Percentiles rank a stretch among this genome's conserved stretches.
Evolutionary conservation across 2,113 vertebrate genomes (phyloP).

Genomic region (Fregata magnificens): DNA sequence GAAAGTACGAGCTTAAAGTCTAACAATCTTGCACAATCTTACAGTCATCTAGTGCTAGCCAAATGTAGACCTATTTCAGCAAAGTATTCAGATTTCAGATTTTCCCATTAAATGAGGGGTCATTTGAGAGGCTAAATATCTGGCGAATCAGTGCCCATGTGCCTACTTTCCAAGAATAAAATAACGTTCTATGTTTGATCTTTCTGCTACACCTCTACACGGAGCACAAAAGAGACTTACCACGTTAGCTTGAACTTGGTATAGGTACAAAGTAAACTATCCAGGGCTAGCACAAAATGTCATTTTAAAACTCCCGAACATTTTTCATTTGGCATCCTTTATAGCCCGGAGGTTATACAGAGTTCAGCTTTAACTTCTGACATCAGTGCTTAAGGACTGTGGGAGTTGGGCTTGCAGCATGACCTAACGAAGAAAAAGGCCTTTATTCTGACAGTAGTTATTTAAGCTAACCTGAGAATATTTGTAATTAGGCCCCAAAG

Average conservation of each 20-base stretch:
- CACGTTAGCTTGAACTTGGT: neutral
- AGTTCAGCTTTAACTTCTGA: conserved; percentile 27
- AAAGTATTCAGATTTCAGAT: neutral
- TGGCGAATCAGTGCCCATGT: neutral
- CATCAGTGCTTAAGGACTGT: neutral
- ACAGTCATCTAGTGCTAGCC: neutral
- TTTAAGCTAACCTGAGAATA: neutral
- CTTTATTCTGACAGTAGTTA: neutral
- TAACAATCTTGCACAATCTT: neutral
- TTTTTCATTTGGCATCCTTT: neutral
- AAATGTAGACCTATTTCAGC: neutral
- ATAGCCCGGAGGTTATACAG: neutral
- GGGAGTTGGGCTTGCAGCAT: neutral
- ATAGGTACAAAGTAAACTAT: neutral
- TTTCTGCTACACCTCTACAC: neutral
- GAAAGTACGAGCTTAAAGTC: neutral
- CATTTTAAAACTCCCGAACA: neutral
- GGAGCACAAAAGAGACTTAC: neutral
- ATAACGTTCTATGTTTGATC: neutral
- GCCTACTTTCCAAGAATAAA: neutral
- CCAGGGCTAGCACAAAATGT: neutral
- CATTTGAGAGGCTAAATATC: neutral
- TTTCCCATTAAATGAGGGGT: neutral
- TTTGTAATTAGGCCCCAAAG: neutral
- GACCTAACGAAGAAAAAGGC: neutral